Percentiles rank a stretch among this genome's conserved stretches.
Evolutionary conservation across 64 coral and sea anemone species (phyloP).

Genomic region (Catalaphyllia jardinei): DNA sequence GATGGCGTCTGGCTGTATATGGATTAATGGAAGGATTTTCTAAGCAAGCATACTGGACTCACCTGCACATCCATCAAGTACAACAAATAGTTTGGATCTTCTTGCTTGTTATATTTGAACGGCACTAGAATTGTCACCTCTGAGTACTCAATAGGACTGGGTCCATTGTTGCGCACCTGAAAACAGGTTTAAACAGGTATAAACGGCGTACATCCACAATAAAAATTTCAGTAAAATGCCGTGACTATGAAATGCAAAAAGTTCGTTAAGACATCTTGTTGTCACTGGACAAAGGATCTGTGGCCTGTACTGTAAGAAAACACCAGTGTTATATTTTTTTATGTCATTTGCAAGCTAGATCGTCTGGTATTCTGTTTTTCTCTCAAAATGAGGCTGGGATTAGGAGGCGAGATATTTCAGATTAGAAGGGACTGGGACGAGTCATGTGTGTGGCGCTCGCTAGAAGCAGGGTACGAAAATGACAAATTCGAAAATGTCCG

Average conservation of each 20-base stretch:
- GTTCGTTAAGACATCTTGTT: too few species aligned
- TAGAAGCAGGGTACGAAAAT: too few species aligned
- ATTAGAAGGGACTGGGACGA: too few species aligned
- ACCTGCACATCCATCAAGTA: conserved; percentile 49
- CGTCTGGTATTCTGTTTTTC: too few species aligned
- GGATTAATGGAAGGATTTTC: background rate
- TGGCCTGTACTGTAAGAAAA: too few species aligned
- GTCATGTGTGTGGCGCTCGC: too few species aligned
- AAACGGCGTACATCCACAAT: background rate
- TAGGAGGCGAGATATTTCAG: too few species aligned
- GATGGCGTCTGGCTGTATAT: background rate
- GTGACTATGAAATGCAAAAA: too few species aligned
- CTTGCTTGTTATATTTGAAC: conserved; percentile 35
- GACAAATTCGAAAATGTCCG: too few species aligned
- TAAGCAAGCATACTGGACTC: background rate
- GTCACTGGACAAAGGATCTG: too few species aligned
- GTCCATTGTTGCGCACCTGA: conserved; percentile 56
- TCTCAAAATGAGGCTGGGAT: too few species aligned
- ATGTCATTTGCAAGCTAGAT: too few species aligned
- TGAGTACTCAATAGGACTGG: conserved; percentile 54
- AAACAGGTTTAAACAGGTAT: background rate
- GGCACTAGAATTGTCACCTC: conserved; percentile 52
- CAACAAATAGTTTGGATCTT: conserved; percentile 44
- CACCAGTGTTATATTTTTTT: background rate
- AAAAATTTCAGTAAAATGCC: background rate